A percentile compares a stretch with the other conserved stretches of the same genome.
phyloP scores from a whole-genome alignment of 2,113 vertebrate species.

The Corythoichthys intestinalis region DNA sequence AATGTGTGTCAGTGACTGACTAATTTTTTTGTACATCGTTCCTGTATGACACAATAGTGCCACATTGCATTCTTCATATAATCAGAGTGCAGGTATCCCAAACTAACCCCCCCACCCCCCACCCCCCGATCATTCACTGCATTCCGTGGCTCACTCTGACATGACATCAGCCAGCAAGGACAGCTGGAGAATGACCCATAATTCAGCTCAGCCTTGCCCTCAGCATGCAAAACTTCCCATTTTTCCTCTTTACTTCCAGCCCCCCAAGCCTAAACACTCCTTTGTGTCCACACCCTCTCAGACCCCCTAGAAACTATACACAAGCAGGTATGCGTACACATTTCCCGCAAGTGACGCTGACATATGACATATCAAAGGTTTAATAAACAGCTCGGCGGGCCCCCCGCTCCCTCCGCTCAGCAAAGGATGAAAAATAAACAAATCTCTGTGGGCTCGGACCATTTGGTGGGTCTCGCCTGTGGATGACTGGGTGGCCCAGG shows the following conservation, averaged over 20 bases:
- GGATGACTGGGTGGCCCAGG: conserved; percentile 74
- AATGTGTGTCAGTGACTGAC: no score
- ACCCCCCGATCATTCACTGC: conserved; percentile 34
- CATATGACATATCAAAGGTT: conserved; percentile 76
- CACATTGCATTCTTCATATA: not conserved
- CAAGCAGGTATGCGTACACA: conserved; percentile 65
- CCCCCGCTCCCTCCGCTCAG: conserved; percentile 43
- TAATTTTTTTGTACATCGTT: no score
- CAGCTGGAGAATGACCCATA: conserved; percentile 66
- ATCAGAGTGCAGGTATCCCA: conserved; percentile 27
- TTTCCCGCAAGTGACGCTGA: conserved; percentile 59
- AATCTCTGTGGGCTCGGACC: conserved; percentile 60
- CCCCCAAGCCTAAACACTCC: conserved; percentile 17
- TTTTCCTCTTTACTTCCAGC: conserved; percentile 24
- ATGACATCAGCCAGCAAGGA: conserved; percentile 60
- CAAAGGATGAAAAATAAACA: conserved; percentile 79
- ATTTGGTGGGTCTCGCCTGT: conserved; percentile 70
- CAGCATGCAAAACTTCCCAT: conserved; percentile 52
- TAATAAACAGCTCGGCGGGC: conserved; percentile 70
- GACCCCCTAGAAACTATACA: conserved; percentile 58
- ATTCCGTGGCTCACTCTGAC: conserved; percentile 38
- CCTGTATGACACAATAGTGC: not conserved
- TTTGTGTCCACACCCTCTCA: conserved; percentile 33
- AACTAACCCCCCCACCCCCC: conserved; percentile 42
- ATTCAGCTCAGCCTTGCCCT: conserved; percentile 53